phyloP scores from a whole-genome alignment of 2,888 invertebrate genomes.

The Exephanes ischioxanthus region DNA sequence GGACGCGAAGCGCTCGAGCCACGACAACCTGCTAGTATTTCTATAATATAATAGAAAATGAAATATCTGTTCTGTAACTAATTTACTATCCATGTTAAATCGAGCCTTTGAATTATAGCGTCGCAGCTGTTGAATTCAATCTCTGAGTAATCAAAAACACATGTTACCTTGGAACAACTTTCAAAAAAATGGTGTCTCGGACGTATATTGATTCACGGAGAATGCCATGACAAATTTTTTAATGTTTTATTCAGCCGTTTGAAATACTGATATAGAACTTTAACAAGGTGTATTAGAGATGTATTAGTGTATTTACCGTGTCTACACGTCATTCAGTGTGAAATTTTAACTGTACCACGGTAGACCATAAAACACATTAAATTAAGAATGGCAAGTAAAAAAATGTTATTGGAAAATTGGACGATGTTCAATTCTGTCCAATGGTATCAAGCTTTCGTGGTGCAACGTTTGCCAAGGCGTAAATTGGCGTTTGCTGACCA shows the following conservation, averaged over 20 bases:
- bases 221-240: not conserved
- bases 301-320: too few relatives aligned
- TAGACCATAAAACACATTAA: not conserved
- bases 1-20: too few relatives aligned
- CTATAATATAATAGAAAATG: too few relatives aligned
- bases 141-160: not conserved
- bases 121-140: not conserved
- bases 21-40: too few relatives aligned
- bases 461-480: not conserved
- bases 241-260: not conserved
- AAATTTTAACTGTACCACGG: not conserved
- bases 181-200: not conserved
- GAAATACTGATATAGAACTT: not conserved
- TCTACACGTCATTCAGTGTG: not conserved
- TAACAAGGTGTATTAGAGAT: not conserved
- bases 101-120: too few relatives aligned
- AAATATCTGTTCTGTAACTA: too few relatives aligned
- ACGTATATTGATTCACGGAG: not conserved
- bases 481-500: slow-evolving; percentile 30
- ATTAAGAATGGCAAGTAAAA: not conserved
- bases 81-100: too few relatives aligned
- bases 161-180: not conserved
- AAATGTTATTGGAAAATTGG: not conserved
- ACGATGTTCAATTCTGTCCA: not conserved
- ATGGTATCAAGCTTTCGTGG: not conserved